phyloP scores from a whole-genome alignment of 2,888 invertebrate genomes.

The Ophonus ardosiacus region DNA sequence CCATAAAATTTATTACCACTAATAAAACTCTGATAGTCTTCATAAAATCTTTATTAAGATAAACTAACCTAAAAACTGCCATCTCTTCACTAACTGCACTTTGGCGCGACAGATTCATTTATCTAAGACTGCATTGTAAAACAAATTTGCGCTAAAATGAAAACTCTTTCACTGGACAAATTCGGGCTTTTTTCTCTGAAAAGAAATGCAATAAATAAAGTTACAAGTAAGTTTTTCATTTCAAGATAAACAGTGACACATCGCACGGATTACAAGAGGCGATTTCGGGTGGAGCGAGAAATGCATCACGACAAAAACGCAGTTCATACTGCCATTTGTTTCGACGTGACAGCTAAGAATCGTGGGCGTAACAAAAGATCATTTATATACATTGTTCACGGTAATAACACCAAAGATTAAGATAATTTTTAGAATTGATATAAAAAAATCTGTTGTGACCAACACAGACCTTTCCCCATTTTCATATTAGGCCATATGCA shows the following conservation, averaged over 20 bases:
- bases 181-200: neutral
- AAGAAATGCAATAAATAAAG: slow-evolving; percentile 23
- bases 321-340: slow-evolving; percentile 27
- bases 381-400: slow-evolving; percentile 59
- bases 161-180: slow-evolving; percentile 23
- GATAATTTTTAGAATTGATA: neutral
- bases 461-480: too few species aligned
- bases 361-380: neutral
- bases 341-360: slow-evolving; percentile 16
- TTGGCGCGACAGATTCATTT: neutral
- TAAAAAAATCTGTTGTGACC: too few species aligned
- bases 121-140: slow-evolving; percentile 6
- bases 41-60: slow-evolving; percentile 33
- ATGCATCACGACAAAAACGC: slow-evolving; percentile 20
- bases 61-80: slow-evolving; percentile 6
- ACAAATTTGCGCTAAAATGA: slow-evolving; percentile 25
- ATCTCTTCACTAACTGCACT: slow-evolving; percentile 7
- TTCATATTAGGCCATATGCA: too few species aligned
- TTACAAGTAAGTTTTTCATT: slow-evolving; percentile 31
- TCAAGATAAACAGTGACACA: slow-evolving; percentile 39
- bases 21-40: neutral
- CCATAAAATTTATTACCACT: slow-evolving; percentile 8
- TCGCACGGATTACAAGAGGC: slow-evolving; percentile 26
- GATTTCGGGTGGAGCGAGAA: slow-evolving; percentile 6
- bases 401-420: too few species aligned